Percentiles rank a stretch among this genome's conserved stretches.
phyloP scores from a whole-genome alignment of 2,113 vertebrate genomes.

The Mionectes macconnelli region DNA sequence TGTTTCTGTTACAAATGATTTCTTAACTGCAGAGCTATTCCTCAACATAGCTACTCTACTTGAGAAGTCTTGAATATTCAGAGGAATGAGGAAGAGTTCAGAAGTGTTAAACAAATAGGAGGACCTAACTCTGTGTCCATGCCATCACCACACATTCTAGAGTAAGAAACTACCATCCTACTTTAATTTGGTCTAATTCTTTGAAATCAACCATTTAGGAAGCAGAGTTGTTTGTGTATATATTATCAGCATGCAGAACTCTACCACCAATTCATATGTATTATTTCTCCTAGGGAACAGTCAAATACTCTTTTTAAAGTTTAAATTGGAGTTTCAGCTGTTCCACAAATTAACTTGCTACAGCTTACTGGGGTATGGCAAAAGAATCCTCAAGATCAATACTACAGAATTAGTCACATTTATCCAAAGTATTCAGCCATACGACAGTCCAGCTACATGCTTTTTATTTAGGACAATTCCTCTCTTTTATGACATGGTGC shows the following conservation, averaged over 20 bases:
- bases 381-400: constrained; percentile 17
- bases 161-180: neutral
- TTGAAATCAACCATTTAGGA: neutral
- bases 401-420: constrained; percentile 17
- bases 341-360: constrained; percentile 23
- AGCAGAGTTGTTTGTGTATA: neutral
- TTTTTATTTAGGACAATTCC: constrained; percentile 58
- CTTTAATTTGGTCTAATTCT: neutral
- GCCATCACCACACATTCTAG: neutral
- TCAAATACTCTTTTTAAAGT: neutral
- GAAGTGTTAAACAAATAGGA: neutral
- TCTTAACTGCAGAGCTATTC: constrained; percentile 23
- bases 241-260: neutral
- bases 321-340: neutral
- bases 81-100: neutral
- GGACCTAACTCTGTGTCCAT: neutral
- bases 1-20: constrained; percentile 45
- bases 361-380: neutral
- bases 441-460: neutral
- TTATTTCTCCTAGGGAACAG: neutral
- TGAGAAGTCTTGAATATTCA: neutral
- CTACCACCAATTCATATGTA: neutral
- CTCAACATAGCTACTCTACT: neutral
- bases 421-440: constrained; percentile 36
- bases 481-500: constrained; percentile 44